Conservation (phyloP, 1,140 invertebrate species). For the Caerostris extrusa region DNA sequence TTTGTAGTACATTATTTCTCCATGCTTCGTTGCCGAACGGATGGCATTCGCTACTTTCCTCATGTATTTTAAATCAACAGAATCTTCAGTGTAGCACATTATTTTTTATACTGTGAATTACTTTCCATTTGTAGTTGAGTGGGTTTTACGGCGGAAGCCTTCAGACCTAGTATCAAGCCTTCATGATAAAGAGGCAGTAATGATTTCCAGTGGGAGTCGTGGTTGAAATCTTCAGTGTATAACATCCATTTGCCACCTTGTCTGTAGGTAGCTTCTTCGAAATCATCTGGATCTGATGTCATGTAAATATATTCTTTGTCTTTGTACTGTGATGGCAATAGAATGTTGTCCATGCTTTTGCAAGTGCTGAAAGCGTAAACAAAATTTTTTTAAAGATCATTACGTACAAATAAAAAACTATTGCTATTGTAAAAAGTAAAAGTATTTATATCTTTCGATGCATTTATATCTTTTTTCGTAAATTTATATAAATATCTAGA, state of each 20-base stretch:
- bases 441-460: too few relatives aligned
- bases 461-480: too few relatives aligned
- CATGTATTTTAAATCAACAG: neutral
- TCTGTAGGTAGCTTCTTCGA: neutral
- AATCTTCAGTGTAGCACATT: conserved; percentile 29
- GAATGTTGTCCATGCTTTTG: too few relatives aligned
- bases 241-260: conserved; percentile 27
- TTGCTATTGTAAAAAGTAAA: too few relatives aligned
- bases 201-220: neutral
- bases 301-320: conserved; percentile 15
- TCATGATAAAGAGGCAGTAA: neutral
- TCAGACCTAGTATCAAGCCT: neutral
- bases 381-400: too few relatives aligned
- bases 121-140: neutral
- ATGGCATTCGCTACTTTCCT: conserved; percentile 34
- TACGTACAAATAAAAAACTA: too few relatives aligned
- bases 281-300: neutral
- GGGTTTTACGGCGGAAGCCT: neutral
- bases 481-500: too few relatives aligned
- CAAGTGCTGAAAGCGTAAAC: too few relatives aligned
- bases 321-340: neutral
- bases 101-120: neutral
- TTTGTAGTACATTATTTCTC: conserved; percentile 9
- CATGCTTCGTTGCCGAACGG: neutral
- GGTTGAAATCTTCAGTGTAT: neutral